A percentile compares a stretch with the other conserved stretches of the same genome.
Conservation (phyloP, 2,797 vertebrate species). For the Poeciliopsis paucimaculata region DNA sequence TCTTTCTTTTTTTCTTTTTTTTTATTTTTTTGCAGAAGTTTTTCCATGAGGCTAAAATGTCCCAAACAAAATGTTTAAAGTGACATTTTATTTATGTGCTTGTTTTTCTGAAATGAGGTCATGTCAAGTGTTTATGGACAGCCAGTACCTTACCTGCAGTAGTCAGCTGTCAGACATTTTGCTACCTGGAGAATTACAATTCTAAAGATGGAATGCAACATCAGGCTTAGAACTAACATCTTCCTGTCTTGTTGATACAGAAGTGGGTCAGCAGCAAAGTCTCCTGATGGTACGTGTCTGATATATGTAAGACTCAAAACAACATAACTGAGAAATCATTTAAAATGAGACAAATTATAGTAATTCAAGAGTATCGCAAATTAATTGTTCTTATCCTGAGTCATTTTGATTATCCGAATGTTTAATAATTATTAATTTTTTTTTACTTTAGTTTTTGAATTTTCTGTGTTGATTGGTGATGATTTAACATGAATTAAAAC, state of each 20-base stretch:
- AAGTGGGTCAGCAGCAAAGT: not conserved
- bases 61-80: not conserved
- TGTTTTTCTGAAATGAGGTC: not conserved
- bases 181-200: not conserved
- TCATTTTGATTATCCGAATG: not conserved
- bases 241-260: not conserved
- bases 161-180: not conserved
- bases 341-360: not conserved
- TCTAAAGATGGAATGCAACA: not conserved
- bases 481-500: not conserved
- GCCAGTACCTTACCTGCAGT: not conserved
- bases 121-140: not conserved
- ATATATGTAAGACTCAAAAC: not conserved
- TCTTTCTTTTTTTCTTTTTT: not conserved
- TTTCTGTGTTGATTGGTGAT: not conserved
- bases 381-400: not conserved
- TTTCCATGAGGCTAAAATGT: conserved; percentile 13
- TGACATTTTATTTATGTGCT: not conserved
- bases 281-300: not conserved
- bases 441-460: not conserved
- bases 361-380: not conserved
- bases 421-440: not conserved
- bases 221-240: not conserved
- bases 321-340: not conserved
- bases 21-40: conserved; percentile 1